Percentiles rank a stretch among this genome's conserved stretches.
Evolutionary conservation across 1,140 invertebrate genomes (phyloP).

Genomic region (Ylistrum balloti): DNA sequence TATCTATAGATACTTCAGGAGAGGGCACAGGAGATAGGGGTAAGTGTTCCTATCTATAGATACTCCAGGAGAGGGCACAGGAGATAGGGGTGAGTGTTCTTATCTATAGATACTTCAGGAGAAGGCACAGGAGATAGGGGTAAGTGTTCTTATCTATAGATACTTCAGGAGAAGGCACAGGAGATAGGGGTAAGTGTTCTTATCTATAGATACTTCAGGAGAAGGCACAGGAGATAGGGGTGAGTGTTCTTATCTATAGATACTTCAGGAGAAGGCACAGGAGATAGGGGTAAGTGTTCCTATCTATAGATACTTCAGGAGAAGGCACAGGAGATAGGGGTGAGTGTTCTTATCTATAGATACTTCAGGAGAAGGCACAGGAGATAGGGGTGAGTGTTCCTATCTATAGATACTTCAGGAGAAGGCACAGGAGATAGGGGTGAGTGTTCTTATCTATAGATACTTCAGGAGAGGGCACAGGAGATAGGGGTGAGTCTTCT

Average conservation of each 20-base stretch:
- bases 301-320: background rate
- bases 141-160: background rate
- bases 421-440: background rate
- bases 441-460: background rate
- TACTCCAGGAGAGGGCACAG: background rate
- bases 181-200: background rate
- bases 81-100: background rate
- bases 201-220: background rate
- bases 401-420: background rate
- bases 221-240: background rate
- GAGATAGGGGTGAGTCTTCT: background rate
- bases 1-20: slow-evolving; percentile 59
- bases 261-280: background rate
- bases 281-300: background rate
- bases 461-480: background rate
- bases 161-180: background rate
- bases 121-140: background rate
- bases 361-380: background rate
- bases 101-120: background rate
- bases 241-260: background rate
- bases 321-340: background rate
- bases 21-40: background rate
- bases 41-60: background rate
- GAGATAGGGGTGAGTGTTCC: background rate
- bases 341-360: background rate